These are phyloP conservation scores for Melanargia galathea DNA, from an alignment of 2,888 invertebrate genomes.

Conservation along the genomic window DNA sequence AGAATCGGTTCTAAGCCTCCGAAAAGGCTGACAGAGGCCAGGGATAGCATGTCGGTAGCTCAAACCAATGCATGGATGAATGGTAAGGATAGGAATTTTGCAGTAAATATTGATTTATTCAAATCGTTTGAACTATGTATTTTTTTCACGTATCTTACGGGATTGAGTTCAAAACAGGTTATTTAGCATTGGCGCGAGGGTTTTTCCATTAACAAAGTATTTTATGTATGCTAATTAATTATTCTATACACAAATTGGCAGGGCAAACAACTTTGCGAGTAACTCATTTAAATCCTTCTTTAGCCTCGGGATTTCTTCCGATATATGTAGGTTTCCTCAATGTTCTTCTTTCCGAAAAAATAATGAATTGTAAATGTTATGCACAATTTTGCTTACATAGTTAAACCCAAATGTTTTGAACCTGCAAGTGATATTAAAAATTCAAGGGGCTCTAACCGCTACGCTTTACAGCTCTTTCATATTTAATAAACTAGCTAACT, in stretches of 20 bases:
- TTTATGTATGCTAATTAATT: not conserved
- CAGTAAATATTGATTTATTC: slow-evolving; percentile 52
- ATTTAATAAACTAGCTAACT: too few relatives aligned
- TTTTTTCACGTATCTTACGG: slow-evolving; percentile 44
- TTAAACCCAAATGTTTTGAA: too few relatives aligned
- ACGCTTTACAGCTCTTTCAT: too few relatives aligned
- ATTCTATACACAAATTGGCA: not conserved
- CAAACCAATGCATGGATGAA: slow-evolving; percentile 94
- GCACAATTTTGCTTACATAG: too few relatives aligned
- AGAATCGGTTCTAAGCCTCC: slow-evolving; percentile 88
- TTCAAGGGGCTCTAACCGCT: too few relatives aligned
- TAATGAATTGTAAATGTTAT: too few relatives aligned
- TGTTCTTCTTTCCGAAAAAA: too few relatives aligned
- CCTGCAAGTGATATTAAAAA: too few relatives aligned
- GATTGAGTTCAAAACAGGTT: slow-evolving; percentile 28
- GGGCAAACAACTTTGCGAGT: too few relatives aligned
- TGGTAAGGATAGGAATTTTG: slow-evolving; percentile 82
- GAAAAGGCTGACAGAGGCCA: slow-evolving; percentile 88
- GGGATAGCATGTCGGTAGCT: slow-evolving; percentile 88
- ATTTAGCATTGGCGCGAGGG: slow-evolving; percentile 1
- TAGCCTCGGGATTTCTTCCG: too few relatives aligned
- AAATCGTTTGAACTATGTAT: slow-evolving; percentile 45
- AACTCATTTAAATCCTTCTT: too few relatives aligned
- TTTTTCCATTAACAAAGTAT: not conserved
- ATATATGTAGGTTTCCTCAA: too few relatives aligned